A percentile compares a stretch with the other conserved stretches of the same genome.
phyloP scores from a whole-genome alignment of 2,888 invertebrate species.

The Melanophora roralis region DNA sequence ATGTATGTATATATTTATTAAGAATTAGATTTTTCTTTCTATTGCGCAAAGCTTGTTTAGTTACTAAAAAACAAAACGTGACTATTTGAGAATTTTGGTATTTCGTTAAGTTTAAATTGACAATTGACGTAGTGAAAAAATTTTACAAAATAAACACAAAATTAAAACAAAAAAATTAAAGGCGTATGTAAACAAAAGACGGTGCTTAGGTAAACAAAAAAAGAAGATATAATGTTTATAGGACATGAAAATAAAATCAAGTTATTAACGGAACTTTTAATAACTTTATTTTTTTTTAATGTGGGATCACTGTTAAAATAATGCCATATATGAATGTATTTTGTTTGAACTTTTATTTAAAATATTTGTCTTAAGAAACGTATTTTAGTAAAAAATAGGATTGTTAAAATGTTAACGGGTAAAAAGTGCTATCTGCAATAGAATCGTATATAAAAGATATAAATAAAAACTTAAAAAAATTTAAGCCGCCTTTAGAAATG shows the following conservation, averaged over 20 bases:
- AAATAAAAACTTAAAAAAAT: no score
- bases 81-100: conserved; percentile 27
- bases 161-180: background rate
- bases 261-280: background rate
- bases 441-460: no score
- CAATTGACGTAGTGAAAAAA: conserved; percentile 34
- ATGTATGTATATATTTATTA: background rate
- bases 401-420: no score
- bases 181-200: conserved; percentile 30
- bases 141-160: conserved; percentile 24
- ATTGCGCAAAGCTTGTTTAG: background rate
- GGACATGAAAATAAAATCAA: background rate
- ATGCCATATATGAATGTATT: no score
- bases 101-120: no score
- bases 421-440: no score
- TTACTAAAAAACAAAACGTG: conserved; percentile 27
- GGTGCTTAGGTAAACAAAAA: conserved; percentile 32
- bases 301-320: no score
- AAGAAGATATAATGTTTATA: conserved; percentile 3
- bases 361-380: no score
- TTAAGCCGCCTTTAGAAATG: no score
- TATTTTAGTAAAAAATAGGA: no score
- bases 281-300: no score
- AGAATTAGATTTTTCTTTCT: background rate
- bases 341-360: no score